Percentiles rank a stretch among this genome's conserved stretches.
Conservation (phyloP, 2,113 vertebrate genomes). For the Pseudorhombus dupliciocellatus region DNA sequence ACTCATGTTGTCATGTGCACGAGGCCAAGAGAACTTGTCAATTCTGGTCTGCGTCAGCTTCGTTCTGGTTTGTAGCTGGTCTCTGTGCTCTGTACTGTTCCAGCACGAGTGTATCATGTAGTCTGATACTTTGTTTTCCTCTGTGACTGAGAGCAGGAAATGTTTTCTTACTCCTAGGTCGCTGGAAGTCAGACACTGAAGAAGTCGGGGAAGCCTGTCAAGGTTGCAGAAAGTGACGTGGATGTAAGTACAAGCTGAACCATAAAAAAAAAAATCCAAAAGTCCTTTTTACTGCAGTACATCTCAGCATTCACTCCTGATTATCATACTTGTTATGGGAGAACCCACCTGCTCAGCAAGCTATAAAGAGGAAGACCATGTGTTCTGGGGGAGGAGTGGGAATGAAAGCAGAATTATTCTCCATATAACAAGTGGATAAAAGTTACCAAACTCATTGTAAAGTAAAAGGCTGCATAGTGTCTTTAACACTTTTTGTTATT, state of each 20-base stretch:
- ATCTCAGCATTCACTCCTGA: too few relatives aligned
- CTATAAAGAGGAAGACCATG: too few relatives aligned
- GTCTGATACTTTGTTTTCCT: neutral
- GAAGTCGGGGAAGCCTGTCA: slow-evolving; percentile 88
- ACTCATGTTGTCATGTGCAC: slow-evolving; percentile 43
- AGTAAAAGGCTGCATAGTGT: too few relatives aligned
- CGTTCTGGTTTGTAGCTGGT: slow-evolving; percentile 31
- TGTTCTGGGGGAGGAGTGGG: too few relatives aligned
- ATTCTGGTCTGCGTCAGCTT: slow-evolving; percentile 19
- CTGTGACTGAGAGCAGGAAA: slow-evolving; percentile 5
- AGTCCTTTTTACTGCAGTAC: too few relatives aligned
- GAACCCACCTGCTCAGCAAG: too few relatives aligned
- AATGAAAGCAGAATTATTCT: too few relatives aligned
- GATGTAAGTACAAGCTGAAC: slow-evolving; percentile 85
- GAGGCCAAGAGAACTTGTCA: slow-evolving; percentile 28
- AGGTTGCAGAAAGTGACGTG: slow-evolving; percentile 93
- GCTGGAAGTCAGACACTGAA: slow-evolving; percentile 86
- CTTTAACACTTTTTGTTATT: too few relatives aligned
- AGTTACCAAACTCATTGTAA: too few relatives aligned
- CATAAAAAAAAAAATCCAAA: too few relatives aligned
- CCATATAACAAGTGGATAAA: too few relatives aligned
- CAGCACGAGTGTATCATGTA: neutral
- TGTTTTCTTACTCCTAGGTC: slow-evolving; percentile 79
- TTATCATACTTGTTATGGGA: too few relatives aligned
- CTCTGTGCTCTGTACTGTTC: slow-evolving; percentile 36